Conservation (phyloP, 2,797 vertebrate genomes). For the Mastacembelus armatus region DNA sequence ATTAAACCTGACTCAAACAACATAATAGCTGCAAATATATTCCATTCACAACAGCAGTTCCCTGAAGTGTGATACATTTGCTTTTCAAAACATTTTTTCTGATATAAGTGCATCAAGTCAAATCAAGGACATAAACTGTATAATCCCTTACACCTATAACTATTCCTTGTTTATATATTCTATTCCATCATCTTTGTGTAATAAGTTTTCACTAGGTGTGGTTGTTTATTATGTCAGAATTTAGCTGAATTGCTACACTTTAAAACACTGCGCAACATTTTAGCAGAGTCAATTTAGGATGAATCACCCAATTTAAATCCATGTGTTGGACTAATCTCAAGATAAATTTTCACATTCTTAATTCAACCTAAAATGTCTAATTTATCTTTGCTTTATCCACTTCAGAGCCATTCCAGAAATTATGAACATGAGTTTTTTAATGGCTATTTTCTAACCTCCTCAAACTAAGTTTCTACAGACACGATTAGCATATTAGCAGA, state of each 20-base stretch:
- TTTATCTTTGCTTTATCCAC: too few relatives aligned
- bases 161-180: conserved; percentile 8
- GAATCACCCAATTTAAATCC: too few relatives aligned
- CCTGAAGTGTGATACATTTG: conserved; percentile 34
- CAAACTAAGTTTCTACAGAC: not conserved
- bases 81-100: conserved; percentile 39
- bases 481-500: not conserved
- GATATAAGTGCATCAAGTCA: conserved; percentile 37
- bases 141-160: not conserved
- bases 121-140: conserved; percentile 3
- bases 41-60: conserved; percentile 50
- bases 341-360: too few relatives aligned
- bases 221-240: not conserved
- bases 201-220: too few relatives aligned
- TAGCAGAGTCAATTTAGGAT: not conserved
- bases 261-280: not conserved
- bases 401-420: too few relatives aligned
- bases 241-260: not conserved
- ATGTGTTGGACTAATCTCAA: too few relatives aligned
- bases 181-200: too few relatives aligned
- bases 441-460: not conserved
- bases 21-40: conserved; percentile 67
- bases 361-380: too few relatives aligned
- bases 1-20: conserved; percentile 48
- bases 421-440: not conserved